Conservation (phyloP, 2,888 invertebrate species). For the Harmothoe impar region DNA sequence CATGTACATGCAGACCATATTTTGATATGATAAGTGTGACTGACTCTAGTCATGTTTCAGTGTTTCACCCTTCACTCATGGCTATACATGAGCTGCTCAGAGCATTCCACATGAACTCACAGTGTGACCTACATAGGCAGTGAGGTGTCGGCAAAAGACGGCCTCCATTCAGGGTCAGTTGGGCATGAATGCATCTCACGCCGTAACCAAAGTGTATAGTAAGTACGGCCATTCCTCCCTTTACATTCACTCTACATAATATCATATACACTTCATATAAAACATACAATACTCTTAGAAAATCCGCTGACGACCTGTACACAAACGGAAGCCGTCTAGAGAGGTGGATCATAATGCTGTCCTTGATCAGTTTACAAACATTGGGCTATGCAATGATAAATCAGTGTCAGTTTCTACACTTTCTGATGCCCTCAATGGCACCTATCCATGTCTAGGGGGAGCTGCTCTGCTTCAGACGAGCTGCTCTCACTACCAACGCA, state of each 20-base stretch:
- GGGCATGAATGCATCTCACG: not conserved
- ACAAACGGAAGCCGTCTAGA: constrained; percentile 5
- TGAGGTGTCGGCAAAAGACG: not conserved
- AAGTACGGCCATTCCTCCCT: not conserved
- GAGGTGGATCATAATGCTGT: constrained; percentile 10
- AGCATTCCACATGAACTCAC: not conserved
- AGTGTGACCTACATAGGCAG: constrained; percentile 21
- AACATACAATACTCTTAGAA: constrained; percentile 29
- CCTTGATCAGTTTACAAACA: not conserved
- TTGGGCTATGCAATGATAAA: constrained; percentile 1
- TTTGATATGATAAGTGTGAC: constrained; percentile 55
- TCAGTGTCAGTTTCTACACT: not conserved
- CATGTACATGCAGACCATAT: constrained; percentile 41
- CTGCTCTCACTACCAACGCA: not conserved
- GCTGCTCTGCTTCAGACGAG: not conserved
- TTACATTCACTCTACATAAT: not conserved
- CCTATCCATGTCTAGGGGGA: not conserved
- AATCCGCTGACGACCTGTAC: not conserved
- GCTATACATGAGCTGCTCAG: not conserved
- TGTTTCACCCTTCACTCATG: not conserved
- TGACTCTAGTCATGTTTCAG: constrained; percentile 23
- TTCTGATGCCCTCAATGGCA: not conserved
- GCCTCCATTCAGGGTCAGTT: not conserved
- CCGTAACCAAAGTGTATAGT: not conserved
- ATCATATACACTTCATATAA: constrained; percentile 3